phyloP scores from a whole-genome alignment of 2,888 invertebrate species.

The Agrotis segetum region DNA sequence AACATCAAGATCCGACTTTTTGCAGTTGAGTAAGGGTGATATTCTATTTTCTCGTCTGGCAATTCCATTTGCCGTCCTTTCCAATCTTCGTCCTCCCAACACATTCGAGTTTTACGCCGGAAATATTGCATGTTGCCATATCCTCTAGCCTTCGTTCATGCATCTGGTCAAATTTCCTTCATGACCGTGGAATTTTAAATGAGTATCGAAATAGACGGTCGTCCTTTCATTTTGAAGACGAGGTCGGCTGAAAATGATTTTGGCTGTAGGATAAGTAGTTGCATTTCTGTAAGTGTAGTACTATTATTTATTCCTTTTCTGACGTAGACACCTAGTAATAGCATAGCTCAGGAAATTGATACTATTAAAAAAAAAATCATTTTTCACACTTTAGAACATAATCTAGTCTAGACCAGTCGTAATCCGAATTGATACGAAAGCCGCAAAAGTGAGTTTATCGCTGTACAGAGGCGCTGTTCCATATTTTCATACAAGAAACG shows the following conservation, averaged over 20 bases:
- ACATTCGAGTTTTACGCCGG: slow-evolving; percentile 29
- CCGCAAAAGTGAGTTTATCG: too few relatives aligned
- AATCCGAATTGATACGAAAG: too few relatives aligned
- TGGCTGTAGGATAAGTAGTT: background rate
- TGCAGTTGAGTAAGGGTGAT: slow-evolving; percentile 15
- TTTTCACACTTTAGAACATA: too few relatives aligned
- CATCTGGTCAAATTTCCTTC: slow-evolving; percentile 50
- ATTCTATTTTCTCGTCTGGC: slow-evolving; percentile 8
- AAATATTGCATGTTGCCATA: slow-evolving; percentile 45
- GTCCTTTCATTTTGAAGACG: background rate
- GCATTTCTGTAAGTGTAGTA: background rate
- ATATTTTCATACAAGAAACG: too few relatives aligned
- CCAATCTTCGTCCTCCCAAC: slow-evolving; percentile 36
- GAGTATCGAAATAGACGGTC: slow-evolving; percentile 17
- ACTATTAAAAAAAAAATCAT: background rate
- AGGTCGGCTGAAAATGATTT: background rate
- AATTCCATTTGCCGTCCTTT: slow-evolving; percentile 51
- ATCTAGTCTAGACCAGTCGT: too few relatives aligned
- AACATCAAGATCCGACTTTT: background rate
- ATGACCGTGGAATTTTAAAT: slow-evolving; percentile 40
- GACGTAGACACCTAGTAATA: background rate
- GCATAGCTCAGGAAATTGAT: background rate
- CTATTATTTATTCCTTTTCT: background rate
- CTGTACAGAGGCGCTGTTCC: too few relatives aligned
- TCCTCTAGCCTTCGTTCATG: slow-evolving; percentile 25